Evolutionary conservation across 2,113 vertebrate species (phyloP).

Genomic region (Thalassoma bifasciatum): DNA sequence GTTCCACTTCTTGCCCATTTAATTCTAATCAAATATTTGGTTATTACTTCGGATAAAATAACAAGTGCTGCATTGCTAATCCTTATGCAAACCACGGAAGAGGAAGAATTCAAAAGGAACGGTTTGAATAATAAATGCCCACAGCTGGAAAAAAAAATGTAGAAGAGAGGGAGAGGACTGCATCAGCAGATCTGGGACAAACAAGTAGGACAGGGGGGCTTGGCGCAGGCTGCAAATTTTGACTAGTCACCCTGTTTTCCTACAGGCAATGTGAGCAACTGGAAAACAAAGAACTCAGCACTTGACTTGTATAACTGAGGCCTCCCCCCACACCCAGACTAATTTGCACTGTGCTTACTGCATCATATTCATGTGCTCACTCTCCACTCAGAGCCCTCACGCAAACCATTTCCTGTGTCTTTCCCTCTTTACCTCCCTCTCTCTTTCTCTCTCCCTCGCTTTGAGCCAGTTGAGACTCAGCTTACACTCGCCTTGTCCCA

Average conservation of each 20-base stretch:
- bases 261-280: constrained; percentile 60
- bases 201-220: constrained; percentile 72
- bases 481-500: constrained; percentile 33
- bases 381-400: neutral
- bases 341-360: constrained; percentile 70
- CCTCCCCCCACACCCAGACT: constrained; percentile 47
- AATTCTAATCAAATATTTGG: constrained; percentile 62
- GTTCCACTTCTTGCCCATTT: constrained; percentile 50
- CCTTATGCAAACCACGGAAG: constrained; percentile 70
- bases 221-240: constrained; percentile 66
- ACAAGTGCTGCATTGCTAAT: constrained; percentile 66
- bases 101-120: constrained; percentile 70
- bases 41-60: constrained; percentile 54
- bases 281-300: constrained; percentile 76
- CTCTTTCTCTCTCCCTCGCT: constrained; percentile 36
- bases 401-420: constrained; percentile 35
- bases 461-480: constrained; percentile 25
- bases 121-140: constrained; percentile 78
- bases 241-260: constrained; percentile 73
- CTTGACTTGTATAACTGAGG: constrained; percentile 55
- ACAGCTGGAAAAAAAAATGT: constrained; percentile 55
- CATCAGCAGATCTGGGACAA: constrained; percentile 80
- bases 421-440: constrained; percentile 28
- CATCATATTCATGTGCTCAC: constrained; percentile 50
- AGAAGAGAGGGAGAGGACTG: constrained; percentile 51